phyloP scores from a whole-genome alignment of 2,113 vertebrate species.

The Eulemur rufifrons region DNA sequence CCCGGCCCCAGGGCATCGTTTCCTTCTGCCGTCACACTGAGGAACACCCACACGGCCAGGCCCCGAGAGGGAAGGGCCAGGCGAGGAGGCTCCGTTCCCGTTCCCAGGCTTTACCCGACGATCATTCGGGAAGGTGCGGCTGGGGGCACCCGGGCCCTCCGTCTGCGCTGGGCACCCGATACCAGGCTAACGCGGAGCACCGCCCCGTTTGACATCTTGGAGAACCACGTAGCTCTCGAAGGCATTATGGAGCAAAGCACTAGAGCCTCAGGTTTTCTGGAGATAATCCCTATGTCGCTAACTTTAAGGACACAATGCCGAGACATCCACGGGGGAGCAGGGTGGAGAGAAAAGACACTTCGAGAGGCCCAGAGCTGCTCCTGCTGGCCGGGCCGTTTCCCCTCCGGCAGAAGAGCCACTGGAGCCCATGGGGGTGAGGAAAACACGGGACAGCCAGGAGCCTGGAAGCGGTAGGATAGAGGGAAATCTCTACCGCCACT shows the following conservation, averaged over 20 bases:
- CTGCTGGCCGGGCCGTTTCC: neutral
- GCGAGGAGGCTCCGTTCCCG: neutral
- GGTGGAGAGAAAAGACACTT: neutral
- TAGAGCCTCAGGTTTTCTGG: neutral
- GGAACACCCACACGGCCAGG: neutral
- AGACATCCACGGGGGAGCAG: neutral
- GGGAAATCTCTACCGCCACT: neutral
- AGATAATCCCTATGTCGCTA: neutral
- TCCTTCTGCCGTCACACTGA: neutral
- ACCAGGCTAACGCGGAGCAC: neutral
- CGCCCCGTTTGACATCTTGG: fast-evolving
- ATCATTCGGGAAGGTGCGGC: neutral
- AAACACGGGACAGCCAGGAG: fast-evolving
- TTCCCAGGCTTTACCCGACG: neutral
- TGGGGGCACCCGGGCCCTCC: neutral
- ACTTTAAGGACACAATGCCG: neutral
- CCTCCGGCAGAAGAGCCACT: neutral
- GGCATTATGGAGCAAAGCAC: neutral
- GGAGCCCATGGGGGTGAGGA: too few species aligned
- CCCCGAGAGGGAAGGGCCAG: neutral
- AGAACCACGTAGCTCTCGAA: fast-evolving
- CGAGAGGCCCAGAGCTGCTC: neutral
- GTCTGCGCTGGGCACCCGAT: too few species aligned
- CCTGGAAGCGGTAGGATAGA: neutral
- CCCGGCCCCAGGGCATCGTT: neutral